These are phyloP conservation scores for Campylomormyrus tamandua DNA, from an alignment of 2,113 vertebrate genomes.

Conservation along the genomic window DNA sequence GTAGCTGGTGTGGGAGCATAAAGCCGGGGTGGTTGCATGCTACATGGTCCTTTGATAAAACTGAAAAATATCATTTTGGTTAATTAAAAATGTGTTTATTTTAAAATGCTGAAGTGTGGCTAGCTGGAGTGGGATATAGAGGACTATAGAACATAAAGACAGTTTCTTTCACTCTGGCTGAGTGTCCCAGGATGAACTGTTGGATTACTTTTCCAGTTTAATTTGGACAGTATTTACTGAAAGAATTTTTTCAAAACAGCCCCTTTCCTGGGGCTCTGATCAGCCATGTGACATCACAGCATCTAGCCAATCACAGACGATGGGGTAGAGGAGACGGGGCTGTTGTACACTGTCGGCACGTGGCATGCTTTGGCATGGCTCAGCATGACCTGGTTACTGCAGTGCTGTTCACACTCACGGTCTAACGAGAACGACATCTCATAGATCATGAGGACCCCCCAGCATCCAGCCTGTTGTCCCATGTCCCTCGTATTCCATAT, in stretches of 20 bases:
- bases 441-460: neutral
- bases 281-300: neutral
- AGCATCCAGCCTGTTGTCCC: neutral
- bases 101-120: neutral
- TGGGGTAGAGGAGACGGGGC: neutral
- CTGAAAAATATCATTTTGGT: neutral
- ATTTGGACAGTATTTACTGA: neutral
- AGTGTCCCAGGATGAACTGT: neutral
- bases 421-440: neutral
- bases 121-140: neutral
- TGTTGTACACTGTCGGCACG: neutral
- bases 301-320: neutral
- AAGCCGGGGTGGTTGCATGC: neutral
- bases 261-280: neutral
- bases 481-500: neutral
- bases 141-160: neutral
- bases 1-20: neutral
- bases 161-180: neutral
- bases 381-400: neutral
- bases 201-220: neutral
- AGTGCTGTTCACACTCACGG: neutral
- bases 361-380: neutral
- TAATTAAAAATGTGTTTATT: too few relatives aligned
- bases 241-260: neutral
- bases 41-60: neutral